Evolutionary conservation across 37 sponge, comb jelly and placozoan species (phyloP), one percentile per base, ranked within the genome.

Genomic region (Geodia barretti): DNA sequence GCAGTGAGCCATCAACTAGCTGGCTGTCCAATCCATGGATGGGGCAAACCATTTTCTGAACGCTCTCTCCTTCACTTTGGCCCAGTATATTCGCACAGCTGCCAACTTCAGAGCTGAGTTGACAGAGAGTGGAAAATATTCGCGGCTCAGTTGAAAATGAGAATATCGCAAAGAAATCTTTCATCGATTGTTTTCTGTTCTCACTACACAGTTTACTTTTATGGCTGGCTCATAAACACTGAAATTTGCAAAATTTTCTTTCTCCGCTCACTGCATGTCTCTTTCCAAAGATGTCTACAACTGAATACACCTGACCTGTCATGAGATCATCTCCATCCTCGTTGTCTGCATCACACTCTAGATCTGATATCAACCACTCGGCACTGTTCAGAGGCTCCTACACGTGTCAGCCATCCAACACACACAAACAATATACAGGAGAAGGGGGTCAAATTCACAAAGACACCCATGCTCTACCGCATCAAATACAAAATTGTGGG

Each of bases 301-400:
- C n/a, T 64, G 4, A 36, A 4, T 26, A 81, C 24, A 23, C 35
- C 79, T 31, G 31, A 85, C 92, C 79, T 64, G 64, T 87, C 8
- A 69, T 76, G 8, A 87, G 38, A 1, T 77, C 41, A 43, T 79
- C 80, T 19, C 82, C 79, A 47, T 79, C 80, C 7, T 86, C 79
- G n/a, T n/a, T n/a, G 1, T 74, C 85, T 21, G 69, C 25, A 24
- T 86, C 83, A 28, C 5, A 39, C 17, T 79, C 54, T 36, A 83
- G 40, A 31, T 39, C 59, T 7, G 74, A 62, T 24, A 87, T 62
- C 29, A 73, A 43, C n/a, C 41, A 17, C 47, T 87, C 89, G 25
- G 92, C 92, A 59, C 42, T 40, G 60, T 91, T 73, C 38, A 79
- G 74, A 20, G 79, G 77, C 54, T 87, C 92, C 92, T 91, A 64